Evolutionary conservation across 1,140 invertebrate genomes (phyloP), one percentile per base, ranked within the genome.

Genomic region (Nilaparvata lugens): DNA sequence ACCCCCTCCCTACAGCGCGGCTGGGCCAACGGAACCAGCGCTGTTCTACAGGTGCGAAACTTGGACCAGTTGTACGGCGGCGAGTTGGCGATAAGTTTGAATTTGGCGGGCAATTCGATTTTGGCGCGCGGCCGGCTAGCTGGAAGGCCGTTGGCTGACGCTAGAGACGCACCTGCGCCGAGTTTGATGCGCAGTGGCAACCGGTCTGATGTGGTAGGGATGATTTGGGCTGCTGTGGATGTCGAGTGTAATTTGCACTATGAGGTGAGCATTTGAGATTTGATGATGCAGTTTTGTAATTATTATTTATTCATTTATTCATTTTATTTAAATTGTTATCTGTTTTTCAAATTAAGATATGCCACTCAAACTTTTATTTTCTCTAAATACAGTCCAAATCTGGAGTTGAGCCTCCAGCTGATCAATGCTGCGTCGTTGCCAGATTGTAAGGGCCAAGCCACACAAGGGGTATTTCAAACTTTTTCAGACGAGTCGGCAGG

Each of bases 211-310:
- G 11, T 38, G 1, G 31, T 11, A 5, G 59, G 59, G 1, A 28
- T 92, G 28, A 84, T 86, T 13, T 95, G 91, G 91, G 74, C 88
- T 38, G 81, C 83, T 1, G 82, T 95, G 4, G 90, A 93, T 69
- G 78, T 80, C 1, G 83, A 91, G 40, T 95, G 91, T 71, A 83
- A 84, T 64, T 72, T 93, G 1, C 87, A 93, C 69, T 95, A 92
- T 67, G 90, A 94, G 71, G 79, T 93, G 19, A 76, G 69, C n/a
- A n/a, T n/a, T n/a, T n/a, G n/a, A n/a, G n/a, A n/a, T n/a, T n/a
- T n/a, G n/a, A n/a, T n/a, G n/a, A n/a, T n/a, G n/a, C n/a, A n/a
- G n/a, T n/a, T n/a, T n/a, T n/a, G n/a, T n/a, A n/a, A n/a, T n/a
- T n/a, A n/a, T n/a, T n/a, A n/a, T n/a, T n/a, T n/a, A n/a, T n/a